Conservation (phyloP, 2,113 vertebrate species). For the Dromiciops gliroides region DNA sequence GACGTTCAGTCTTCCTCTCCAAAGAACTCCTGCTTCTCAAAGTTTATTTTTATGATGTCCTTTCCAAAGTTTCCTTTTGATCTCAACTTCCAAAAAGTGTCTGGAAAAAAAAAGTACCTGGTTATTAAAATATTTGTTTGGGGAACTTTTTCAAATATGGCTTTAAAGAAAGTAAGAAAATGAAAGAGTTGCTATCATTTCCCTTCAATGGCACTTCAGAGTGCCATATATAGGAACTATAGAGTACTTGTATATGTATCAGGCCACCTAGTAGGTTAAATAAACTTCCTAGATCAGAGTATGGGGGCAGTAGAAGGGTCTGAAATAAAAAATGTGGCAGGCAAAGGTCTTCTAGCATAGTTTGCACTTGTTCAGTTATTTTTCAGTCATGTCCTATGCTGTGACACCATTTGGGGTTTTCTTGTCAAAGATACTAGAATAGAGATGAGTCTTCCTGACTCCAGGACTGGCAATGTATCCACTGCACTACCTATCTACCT, state of each 20-base stretch:
- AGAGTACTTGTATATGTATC: not conserved
- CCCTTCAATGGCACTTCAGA: not conserved
- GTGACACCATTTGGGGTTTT: no score
- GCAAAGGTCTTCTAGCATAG: not conserved
- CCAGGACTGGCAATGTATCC: no score
- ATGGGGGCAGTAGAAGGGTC: not conserved
- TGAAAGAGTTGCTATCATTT: not conserved
- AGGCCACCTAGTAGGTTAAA: not conserved
- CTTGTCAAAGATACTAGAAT: no score
- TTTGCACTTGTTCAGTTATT: not conserved
- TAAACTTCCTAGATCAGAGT: not conserved
- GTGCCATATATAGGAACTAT: not conserved
- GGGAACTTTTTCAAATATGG: not conserved
- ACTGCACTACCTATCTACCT: no score
- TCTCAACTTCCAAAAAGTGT: not conserved
- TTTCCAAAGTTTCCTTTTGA: constrained; percentile 2
- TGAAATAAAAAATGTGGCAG: not conserved
- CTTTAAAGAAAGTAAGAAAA: not conserved
- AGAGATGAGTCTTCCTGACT: no score
- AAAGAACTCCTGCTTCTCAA: not conserved
- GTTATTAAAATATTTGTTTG: not conserved
- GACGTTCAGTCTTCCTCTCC: not conserved
- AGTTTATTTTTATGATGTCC: not conserved
- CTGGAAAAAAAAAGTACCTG: not conserved
- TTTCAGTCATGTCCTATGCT: no score